phyloP scores from a whole-genome alignment of 2,113 vertebrate species.

The Nicator chloris region DNA sequence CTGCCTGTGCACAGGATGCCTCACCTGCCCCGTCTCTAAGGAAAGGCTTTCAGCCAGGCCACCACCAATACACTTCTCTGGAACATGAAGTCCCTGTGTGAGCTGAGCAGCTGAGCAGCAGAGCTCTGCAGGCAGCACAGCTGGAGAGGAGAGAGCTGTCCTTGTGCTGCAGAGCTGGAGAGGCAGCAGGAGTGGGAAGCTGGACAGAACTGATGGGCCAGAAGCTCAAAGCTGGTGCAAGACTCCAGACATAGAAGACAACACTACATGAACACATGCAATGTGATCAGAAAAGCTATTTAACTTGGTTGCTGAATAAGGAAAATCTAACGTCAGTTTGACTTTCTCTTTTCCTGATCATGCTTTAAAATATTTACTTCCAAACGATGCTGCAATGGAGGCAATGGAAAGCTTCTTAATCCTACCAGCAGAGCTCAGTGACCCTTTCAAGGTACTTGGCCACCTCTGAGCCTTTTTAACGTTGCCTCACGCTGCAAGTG shows the following conservation, averaged over 20 bases:
- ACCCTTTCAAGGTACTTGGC: not conserved
- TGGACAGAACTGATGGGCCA: not conserved
- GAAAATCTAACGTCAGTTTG: not conserved
- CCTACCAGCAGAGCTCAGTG: not conserved
- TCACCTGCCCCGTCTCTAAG: not conserved
- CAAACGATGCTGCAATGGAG: not conserved
- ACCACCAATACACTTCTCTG: fast-evolving
- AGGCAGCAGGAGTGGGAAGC: not conserved
- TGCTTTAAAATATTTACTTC: not conserved
- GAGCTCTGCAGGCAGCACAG: not conserved
- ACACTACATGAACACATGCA: not conserved
- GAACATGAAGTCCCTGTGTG: fast-evolving
- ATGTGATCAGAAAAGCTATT: not conserved
- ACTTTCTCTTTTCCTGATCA: not conserved
- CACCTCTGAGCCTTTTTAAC: constrained; percentile 1
- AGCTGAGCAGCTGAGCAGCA: not conserved
- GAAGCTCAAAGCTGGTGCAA: not conserved
- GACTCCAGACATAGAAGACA: not conserved
- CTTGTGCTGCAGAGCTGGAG: not conserved
- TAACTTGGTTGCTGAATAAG: not conserved
- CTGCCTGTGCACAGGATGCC: not conserved
- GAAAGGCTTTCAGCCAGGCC: not conserved
- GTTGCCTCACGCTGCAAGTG: not conserved
- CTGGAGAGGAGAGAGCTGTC: not conserved
- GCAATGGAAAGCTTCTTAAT: not conserved